Percentiles rank a stretch among this genome's conserved stretches.
Conservation (phyloP, 2,113 vertebrate species). For the Chaetorhynchus papuensis region DNA sequence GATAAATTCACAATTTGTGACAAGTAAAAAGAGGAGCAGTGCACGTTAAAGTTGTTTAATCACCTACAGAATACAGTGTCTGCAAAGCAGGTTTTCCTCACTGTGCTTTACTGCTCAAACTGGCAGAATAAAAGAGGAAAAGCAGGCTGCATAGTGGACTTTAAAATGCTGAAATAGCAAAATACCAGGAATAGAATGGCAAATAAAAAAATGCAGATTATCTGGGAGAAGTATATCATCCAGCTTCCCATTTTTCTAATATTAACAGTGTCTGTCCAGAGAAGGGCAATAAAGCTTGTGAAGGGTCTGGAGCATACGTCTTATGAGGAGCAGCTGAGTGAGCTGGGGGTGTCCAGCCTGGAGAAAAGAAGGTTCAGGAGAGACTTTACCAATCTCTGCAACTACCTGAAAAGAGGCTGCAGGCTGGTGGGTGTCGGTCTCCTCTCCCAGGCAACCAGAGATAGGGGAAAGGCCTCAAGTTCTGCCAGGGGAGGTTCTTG, state of each 20-base stretch:
- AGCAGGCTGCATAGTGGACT: background rate
- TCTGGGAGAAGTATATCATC: background rate
- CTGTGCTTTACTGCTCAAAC: background rate
- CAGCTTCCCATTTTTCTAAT: background rate
- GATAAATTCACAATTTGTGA: slow-evolving; percentile 40
- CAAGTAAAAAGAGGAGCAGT: background rate
- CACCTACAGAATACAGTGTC: background rate
- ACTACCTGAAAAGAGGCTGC: background rate
- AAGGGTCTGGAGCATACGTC: fast-evolving
- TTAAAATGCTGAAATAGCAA: background rate
- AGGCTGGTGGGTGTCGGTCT: background rate
- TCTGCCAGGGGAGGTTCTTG: background rate
- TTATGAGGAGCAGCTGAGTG: background rate
- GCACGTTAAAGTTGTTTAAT: background rate
- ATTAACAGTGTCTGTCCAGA: background rate
- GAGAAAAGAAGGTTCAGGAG: background rate
- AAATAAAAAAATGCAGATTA: background rate
- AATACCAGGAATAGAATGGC: background rate
- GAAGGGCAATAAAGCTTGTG: background rate
- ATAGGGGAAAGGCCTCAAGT: background rate
- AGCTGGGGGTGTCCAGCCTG: background rate
- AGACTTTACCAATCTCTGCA: background rate
- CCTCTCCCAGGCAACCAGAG: background rate
- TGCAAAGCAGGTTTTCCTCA: background rate
- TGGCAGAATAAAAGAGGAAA: background rate